Evolutionary conservation across 2,797 vertebrate genomes (phyloP).

Genomic region (Hirundo rustica): DNA sequence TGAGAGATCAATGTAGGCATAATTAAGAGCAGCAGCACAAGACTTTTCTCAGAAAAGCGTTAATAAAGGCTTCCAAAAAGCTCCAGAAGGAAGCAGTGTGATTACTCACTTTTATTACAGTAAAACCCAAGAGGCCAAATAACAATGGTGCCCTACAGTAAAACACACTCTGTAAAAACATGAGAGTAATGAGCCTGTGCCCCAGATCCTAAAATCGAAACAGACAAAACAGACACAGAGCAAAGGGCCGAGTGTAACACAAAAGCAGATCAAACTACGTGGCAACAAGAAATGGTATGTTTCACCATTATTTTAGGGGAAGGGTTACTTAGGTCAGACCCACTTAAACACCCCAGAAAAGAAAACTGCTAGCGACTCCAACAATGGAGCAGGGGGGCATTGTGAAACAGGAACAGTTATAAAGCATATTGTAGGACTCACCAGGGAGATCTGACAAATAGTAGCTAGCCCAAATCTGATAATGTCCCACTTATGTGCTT

Average conservation of each 20-base stretch:
- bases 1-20: conserved; percentile 16
- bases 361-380: not conserved
- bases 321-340: not conserved
- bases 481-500: not conserved
- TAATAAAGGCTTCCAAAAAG: conserved; percentile 33
- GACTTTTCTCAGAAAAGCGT: conserved; percentile 17
- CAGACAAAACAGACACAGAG: not conserved
- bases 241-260: not conserved
- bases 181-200: not conserved
- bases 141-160: not conserved
- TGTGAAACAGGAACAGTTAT: not conserved
- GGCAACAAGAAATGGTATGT: not conserved
- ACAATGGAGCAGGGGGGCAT: rapidly evolving
- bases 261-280: not conserved
- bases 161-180: not conserved
- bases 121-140: not conserved
- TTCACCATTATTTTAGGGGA: not conserved
- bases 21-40: conserved; percentile 41
- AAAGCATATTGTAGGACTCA: not conserved
- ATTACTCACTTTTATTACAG: not conserved
- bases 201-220: not conserved
- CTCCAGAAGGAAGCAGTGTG: conserved; percentile 12
- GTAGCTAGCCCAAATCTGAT: not conserved
- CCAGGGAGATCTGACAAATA: not conserved
- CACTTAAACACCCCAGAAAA: not conserved